These are phyloP conservation scores for Brachyhypopomus occidentalis DNA, from an alignment of 2,113 vertebrate genomes.

Conservation along the genomic window DNA sequence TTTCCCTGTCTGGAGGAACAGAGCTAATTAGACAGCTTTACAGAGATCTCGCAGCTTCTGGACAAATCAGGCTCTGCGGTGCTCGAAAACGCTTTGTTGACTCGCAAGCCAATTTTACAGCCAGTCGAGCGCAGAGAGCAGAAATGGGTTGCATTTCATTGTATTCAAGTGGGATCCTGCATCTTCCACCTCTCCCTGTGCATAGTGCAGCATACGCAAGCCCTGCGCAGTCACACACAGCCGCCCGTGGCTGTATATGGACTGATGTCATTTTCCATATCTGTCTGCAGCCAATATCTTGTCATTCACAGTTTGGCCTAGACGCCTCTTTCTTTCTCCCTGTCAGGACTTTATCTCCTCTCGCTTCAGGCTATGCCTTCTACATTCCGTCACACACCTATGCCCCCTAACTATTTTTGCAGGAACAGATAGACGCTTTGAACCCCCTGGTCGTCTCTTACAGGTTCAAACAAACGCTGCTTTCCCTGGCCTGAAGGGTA, in stretches of 20 bases:
- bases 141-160: not conserved
- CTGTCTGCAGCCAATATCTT: constrained; percentile 5
- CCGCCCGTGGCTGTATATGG: not conserved
- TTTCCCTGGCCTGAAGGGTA: not conserved
- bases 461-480: not conserved
- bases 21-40: constrained; percentile 41
- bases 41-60: not conserved
- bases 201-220: no score
- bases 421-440: constrained; percentile 13
- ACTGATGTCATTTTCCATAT: constrained; percentile 4
- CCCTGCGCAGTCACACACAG: not conserved
- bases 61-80: not conserved
- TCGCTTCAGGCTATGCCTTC: constrained; percentile 8
- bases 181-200: no score
- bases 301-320: constrained; percentile 26
- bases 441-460: not conserved
- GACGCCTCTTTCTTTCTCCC: not conserved
- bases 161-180: not conserved
- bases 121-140: constrained; percentile 13
- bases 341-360: constrained; percentile 3
- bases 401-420: not conserved
- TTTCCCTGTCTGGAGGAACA: constrained; percentile 10
- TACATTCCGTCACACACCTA: not conserved
- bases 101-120: constrained; percentile 20
- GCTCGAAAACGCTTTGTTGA: not conserved